A percentile compares a stretch with the other conserved stretches of the same genome.
Evolutionary conservation across 2,888 invertebrate genomes (phyloP).

Genomic region (Euproctis similis): DNA sequence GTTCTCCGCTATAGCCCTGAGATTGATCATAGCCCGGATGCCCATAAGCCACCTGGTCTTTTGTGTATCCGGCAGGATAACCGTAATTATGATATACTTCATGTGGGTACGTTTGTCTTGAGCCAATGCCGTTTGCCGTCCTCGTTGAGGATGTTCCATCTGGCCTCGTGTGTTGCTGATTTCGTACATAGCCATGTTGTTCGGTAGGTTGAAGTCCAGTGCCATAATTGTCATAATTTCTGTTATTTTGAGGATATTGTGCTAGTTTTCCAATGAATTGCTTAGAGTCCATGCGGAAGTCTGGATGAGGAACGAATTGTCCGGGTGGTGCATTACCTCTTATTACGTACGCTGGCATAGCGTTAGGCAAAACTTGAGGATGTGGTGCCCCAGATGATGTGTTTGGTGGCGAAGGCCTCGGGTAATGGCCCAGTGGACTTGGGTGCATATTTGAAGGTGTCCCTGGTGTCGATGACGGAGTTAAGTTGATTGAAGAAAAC

Average conservation of each 20-base stretch:
- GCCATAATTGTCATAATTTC: conserved; percentile 55
- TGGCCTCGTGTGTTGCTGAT: conserved; percentile 49
- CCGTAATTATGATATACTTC: conserved; percentile 74
- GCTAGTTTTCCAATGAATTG: conserved; percentile 64
- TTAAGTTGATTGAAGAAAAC: conserved; percentile 78
- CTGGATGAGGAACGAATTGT: conserved; percentile 68
- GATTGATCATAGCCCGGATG: conserved; percentile 75
- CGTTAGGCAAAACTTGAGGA: conserved; percentile 76
- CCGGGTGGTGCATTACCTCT: conserved; percentile 70
- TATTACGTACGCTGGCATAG: conserved; percentile 75
- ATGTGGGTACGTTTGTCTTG: conserved; percentile 58
- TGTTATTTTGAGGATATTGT: conserved; percentile 62
- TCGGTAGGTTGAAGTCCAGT: conserved; percentile 53
- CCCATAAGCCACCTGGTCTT: conserved; percentile 71
- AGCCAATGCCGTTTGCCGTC: conserved; percentile 54
- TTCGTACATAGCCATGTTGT: conserved; percentile 64
- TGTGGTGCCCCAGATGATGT: conserved; percentile 77
- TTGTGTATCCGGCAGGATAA: conserved; percentile 68
- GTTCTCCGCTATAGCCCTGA: conserved; percentile 59
- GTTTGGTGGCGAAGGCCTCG: conserved; percentile 82
- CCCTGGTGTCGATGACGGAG: conserved; percentile 79
- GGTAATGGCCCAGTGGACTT: conserved; percentile 80
- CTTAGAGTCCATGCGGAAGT: conserved; percentile 69
- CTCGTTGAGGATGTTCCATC: conserved; percentile 53
- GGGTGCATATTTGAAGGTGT: conserved; percentile 79